Percentiles rank a stretch among this genome's conserved stretches.
phyloP scores from a whole-genome alignment of 2,113 vertebrate species.

The Corythornis cristatus region DNA sequence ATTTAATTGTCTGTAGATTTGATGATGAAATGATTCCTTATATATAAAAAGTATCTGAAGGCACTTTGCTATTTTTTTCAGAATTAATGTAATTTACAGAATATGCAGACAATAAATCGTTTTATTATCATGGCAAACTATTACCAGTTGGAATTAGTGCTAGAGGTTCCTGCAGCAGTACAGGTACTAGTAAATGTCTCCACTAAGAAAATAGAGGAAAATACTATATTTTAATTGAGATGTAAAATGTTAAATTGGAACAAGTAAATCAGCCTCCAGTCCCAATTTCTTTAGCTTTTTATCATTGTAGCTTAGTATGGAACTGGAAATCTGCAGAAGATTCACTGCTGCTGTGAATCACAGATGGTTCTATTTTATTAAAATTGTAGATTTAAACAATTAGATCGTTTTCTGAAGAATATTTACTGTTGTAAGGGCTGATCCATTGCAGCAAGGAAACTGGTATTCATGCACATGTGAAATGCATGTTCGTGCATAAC shows the following conservation, averaged over 20 bases:
- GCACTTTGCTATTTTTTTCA: constrained; percentile 76
- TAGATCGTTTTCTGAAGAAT: not conserved
- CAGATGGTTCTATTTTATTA: not conserved
- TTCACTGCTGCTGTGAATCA: not conserved
- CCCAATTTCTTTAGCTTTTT: not conserved
- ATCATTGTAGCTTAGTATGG: not conserved
- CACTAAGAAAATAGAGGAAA: not conserved
- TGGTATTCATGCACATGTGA: not conserved
- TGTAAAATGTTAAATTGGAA: not conserved
- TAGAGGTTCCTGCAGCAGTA: not conserved
- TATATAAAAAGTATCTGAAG: constrained; percentile 59
- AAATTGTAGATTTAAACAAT: not conserved
- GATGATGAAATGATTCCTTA: constrained; percentile 53
- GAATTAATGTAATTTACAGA: constrained; percentile 74
- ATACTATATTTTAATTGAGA: not conserved
- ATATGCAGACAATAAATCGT: constrained; percentile 76
- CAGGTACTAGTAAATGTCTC: not conserved
- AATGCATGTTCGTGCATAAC: not conserved
- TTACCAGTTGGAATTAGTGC: constrained; percentile 44
- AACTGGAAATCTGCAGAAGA: not conserved
- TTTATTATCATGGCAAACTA: constrained; percentile 74
- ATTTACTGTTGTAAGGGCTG: not conserved
- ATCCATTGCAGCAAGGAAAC: not conserved
- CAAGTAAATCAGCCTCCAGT: not conserved
- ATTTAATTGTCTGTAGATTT: constrained; percentile 53